Evolutionary conservation across 2,797 vertebrate genomes (phyloP).

Genomic region (Oreonectes daqikongensis): DNA sequence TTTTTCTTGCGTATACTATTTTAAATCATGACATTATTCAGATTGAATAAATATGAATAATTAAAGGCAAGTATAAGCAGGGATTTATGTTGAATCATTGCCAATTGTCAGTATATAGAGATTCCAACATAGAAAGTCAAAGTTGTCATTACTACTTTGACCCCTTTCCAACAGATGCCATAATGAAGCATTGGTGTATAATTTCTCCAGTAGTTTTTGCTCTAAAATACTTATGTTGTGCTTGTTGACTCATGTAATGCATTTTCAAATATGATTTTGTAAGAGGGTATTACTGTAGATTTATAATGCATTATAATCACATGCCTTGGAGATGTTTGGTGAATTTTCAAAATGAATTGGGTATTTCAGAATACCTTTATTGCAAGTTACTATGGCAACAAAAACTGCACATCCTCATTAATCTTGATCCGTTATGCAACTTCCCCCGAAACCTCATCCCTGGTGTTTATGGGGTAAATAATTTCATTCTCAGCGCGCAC

Average conservation of each 20-base stretch:
- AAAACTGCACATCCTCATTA: constrained; percentile 37
- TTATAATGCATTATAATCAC: constrained; percentile 27
- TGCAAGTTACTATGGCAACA: constrained; percentile 52
- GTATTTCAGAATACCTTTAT: constrained; percentile 44
- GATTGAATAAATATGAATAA: background rate
- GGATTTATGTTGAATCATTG: background rate
- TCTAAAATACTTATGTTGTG: constrained; percentile 27
- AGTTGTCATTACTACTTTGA: constrained; percentile 12
- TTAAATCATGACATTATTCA: constrained; percentile 16
- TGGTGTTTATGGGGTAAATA: constrained; percentile 22
- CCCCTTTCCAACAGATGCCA: constrained; percentile 16
- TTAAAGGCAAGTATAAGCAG: background rate
- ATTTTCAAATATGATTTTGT: constrained; percentile 30
- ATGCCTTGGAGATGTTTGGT: constrained; percentile 25
- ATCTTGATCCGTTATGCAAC: constrained; percentile 31
- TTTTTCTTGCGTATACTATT: background rate
- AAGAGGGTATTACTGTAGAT: constrained; percentile 14
- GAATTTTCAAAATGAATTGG: constrained; percentile 44
- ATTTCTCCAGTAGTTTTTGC: background rate
- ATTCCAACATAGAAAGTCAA: no score
- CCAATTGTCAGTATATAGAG: no score
- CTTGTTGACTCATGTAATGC: constrained; percentile 40
- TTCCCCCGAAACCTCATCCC: constrained; percentile 13
- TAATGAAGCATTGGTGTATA: background rate
- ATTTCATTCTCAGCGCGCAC: background rate